Evolutionary conservation across 2,888 invertebrate species (phyloP).

Genomic region (Standfussiana lucernea): DNA sequence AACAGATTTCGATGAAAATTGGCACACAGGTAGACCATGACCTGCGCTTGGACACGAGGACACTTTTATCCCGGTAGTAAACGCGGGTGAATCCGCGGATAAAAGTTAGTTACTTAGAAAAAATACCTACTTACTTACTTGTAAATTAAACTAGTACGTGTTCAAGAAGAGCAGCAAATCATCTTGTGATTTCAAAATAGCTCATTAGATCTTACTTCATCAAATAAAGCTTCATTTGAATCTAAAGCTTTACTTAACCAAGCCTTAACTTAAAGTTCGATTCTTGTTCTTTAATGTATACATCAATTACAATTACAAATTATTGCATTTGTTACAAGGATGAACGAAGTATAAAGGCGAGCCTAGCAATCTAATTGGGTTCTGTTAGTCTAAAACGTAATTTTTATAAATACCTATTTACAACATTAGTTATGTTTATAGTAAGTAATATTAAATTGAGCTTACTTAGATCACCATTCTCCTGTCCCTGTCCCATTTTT

Average conservation of each 20-base stretch:
- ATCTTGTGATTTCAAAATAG: not conserved
- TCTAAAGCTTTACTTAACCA: no score
- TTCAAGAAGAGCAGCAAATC: not conserved
- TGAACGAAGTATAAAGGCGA: not conserved
- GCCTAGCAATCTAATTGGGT: not conserved
- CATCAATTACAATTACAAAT: not conserved
- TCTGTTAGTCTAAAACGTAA: not conserved
- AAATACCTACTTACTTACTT: no score
- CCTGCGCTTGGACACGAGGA: not conserved
- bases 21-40: not conserved
- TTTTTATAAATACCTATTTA: not conserved
- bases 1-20: not conserved
- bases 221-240: not conserved
- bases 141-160: not conserved
- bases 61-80: not conserved
- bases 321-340: constrained; percentile 18
- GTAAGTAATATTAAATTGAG: not conserved
- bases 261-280: not conserved
- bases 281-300: not conserved
- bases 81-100: not conserved
- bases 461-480: not conserved
- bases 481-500: not conserved
- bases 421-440: not conserved
- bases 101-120: not conserved
- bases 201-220: not conserved